Evolutionary conservation across 2,797 vertebrate species (phyloP), one percentile per base, ranked within the genome.

Genomic region (Platyrinchus mystaceus): DNA sequence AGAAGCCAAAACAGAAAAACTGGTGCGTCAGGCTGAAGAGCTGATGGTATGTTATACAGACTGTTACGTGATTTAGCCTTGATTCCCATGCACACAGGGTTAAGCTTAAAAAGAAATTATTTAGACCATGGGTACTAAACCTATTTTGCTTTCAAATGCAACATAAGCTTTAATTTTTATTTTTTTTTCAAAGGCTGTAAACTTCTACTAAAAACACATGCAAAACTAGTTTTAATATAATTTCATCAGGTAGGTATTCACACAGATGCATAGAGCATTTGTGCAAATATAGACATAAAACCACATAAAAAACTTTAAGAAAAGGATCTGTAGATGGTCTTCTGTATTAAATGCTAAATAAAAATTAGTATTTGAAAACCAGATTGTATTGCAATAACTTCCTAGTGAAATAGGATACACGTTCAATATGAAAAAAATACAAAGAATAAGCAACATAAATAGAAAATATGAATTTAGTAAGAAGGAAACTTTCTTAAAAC

Each of bases 1-100:
- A 69, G 98, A 99, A 94, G 99, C 98, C 94, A 99, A 99, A 98
- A 98, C 98, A 92, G 98, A 98, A 89, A 97, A 98, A 89, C 60
- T 99, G 49, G 98, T 99, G 30, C 98, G 93, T 89, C 98, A 99
- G 96, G 98, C 99, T 76, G 99, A 99, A 79, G 98, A 99, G 97
- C 97, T 99, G 60, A 98, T 99, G 98, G 99, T 97, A 94, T 56
- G 91, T 89, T 60, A 47, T 34, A 32, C 44, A 77, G 80, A 10
- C 71, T 59, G 24, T 75, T 84, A 37, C 0, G 1, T 83, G 56
- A 73, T 37, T 67, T 21, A 68, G 50, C 68, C 39, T 80, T 55
- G 34, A 52, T 83, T 85, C 76, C 66, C 32, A 14, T 41, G 58
- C 23, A 55, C 6, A 4, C 26, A 69, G 36, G 24, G 28, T 71